Conservation (phyloP, 2,113 vertebrate genomes). For the Motacilla tschutschensis region DNA sequence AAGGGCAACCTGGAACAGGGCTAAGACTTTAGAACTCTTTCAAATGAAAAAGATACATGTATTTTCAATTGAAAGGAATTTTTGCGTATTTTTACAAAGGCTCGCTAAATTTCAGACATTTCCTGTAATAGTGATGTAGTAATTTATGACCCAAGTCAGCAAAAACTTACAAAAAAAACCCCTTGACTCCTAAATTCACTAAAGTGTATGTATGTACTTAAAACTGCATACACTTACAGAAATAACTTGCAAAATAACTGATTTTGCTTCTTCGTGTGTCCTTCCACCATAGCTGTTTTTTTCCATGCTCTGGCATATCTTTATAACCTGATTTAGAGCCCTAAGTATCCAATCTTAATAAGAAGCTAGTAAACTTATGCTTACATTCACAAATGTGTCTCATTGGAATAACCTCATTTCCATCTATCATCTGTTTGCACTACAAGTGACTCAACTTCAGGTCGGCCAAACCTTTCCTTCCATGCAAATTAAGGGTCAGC, state of each 20-base stretch:
- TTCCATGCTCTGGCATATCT: not conserved
- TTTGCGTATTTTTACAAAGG: not conserved
- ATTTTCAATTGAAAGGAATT: not conserved
- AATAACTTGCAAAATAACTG: not conserved
- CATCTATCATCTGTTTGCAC: not conserved
- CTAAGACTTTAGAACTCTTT: not conserved
- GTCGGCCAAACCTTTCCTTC: not conserved
- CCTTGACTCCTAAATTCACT: not conserved
- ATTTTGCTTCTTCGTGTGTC: not conserved
- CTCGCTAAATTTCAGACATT: not conserved
- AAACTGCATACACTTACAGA: not conserved
- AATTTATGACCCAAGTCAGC: not conserved
- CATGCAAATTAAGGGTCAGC: not conserved
- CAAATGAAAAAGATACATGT: not conserved
- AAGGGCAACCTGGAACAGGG: not conserved
- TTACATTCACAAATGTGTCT: not conserved
- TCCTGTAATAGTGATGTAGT: not conserved
- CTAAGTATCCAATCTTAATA: not conserved
- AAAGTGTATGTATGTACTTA: not conserved
- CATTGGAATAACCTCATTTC: conserved; percentile 8
- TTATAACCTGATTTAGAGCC: not conserved
- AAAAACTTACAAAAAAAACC: not conserved
- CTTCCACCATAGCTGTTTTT: not conserved
- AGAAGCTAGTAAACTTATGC: not conserved
- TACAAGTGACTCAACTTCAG: not conserved